Base-by-base conservation (phyloP, 2,113 vertebrate genomes). In the Todiramphus saurophagus region DNA sequence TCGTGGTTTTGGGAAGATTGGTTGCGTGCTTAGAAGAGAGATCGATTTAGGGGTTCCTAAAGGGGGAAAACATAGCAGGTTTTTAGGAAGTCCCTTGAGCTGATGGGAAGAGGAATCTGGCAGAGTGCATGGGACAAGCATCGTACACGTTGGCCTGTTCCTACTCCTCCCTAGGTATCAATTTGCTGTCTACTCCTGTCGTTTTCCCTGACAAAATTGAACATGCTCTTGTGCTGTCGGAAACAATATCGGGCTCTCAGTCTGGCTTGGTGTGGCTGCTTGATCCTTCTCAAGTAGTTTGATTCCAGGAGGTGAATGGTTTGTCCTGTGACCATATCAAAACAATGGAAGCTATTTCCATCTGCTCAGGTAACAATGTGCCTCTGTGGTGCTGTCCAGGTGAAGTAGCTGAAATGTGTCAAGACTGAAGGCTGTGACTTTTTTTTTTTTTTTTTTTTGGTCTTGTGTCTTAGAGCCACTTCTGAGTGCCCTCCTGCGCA, bases 401-500 rank as follows among this genome's bases (percentile, higher is more conserved):
- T 19, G 48, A 58, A 56, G 33, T 27, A 68, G 28, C 19, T 75
- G 68, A 67, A 53, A 55, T 17, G 3, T 2, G 4, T 80, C 3
- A 5, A 72, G 48, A 25, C 48, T 28, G 56, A 72, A 86, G 53
- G 35, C 18, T 50, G 41, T 86, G 64, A 62, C 56, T 83, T 59
- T 20, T 78, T 27, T 21, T 51, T 31, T 59, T 53, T 70, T 50
- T 13, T 50, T 13, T 51, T 51, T 35, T 67, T 48, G 84, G 50
- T 73, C 89, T 88, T 53, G 13, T 27, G n/a, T 95, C 44, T 94
- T 50, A 99, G 99, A 99, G 90, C 99, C 99, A 1, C 98, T 99
- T 82, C 94, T 99, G 94, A 98, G 97, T 37, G 98, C 99, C 53
- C 97, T 99, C 59, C 97, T 99, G 94, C 98, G 99, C 60, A 97